Evolutionary conservation across 1,140 invertebrate species (phyloP).

Genomic region (Cryptotermes secundus): DNA sequence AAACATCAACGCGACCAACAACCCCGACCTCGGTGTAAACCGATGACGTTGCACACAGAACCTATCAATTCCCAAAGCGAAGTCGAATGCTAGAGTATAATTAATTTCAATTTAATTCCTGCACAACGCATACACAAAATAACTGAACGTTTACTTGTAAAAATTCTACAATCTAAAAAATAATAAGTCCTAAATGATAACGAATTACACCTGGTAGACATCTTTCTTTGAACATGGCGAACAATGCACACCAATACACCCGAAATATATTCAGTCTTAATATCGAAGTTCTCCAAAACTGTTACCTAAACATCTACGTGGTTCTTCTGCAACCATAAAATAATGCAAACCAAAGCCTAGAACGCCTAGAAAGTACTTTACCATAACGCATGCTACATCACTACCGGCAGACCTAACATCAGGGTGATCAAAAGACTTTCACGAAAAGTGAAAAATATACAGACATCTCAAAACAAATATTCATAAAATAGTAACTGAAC

Average conservation of each 20-base stretch:
- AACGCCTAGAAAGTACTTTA: neutral
- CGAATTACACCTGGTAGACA: neutral
- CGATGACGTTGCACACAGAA: neutral
- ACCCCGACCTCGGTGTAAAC: neutral
- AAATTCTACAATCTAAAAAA: no score
- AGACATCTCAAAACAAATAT: neutral
- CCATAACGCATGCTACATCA: slow-evolving; percentile 18
- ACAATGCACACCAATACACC: neutral
- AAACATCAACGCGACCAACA: neutral
- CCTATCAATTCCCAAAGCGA: neutral
- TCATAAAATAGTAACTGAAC: neutral
- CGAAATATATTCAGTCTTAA: no score
- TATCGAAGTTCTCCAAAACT: neutral
- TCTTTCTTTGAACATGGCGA: neutral
- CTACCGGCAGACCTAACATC: slow-evolving; percentile 11
- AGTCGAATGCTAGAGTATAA: neutral
- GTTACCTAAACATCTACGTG: neutral
- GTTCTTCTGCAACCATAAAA: neutral
- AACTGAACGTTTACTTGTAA: no score
- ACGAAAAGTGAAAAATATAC: neutral
- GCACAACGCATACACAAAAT: no score
- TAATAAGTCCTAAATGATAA: no score
- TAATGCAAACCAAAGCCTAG: neutral
- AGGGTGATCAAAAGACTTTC: neutral
- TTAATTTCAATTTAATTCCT: neutral